A percentile compares a stretch with the other conserved stretches of the same genome.
phyloP scores from a whole-genome alignment of 2,113 vertebrate genomes.

The Protobothrops mucrosquamatus region DNA sequence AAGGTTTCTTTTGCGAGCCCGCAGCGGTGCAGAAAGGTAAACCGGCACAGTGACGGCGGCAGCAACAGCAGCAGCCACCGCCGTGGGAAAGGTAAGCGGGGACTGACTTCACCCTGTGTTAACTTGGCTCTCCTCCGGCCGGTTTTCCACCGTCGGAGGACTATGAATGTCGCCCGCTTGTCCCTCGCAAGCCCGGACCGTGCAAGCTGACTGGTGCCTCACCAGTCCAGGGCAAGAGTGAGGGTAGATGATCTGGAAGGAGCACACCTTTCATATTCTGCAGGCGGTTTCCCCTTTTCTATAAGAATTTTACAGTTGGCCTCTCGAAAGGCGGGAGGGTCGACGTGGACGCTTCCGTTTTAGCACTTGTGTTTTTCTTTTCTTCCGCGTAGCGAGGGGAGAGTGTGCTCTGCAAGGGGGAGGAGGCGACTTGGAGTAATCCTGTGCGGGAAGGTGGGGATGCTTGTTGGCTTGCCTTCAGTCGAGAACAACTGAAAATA shows the following conservation, averaged over 20 bases:
- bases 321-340: neutral
- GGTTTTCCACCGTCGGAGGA: neutral
- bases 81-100: neutral
- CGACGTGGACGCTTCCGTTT: neutral
- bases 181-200: neutral
- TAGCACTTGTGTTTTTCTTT: no score
- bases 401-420: neutral
- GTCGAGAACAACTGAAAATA: no score
- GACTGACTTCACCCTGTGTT: neutral
- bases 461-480: neutral
- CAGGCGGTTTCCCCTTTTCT: neutral
- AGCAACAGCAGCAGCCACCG: neutral
- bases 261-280: neutral
- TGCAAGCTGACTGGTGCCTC: neutral
- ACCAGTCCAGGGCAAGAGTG: neutral
- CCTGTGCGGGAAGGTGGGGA: neutral
- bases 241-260: neutral
- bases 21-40: neutral
- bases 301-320: neutral
- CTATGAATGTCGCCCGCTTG: neutral
- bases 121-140: neutral
- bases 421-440: neutral
- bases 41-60: neutral
- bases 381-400: neutral
- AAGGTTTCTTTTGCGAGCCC: neutral